phyloP scores from a whole-genome alignment of 1,140 invertebrate species.

The Arctopsyche grandis region DNA sequence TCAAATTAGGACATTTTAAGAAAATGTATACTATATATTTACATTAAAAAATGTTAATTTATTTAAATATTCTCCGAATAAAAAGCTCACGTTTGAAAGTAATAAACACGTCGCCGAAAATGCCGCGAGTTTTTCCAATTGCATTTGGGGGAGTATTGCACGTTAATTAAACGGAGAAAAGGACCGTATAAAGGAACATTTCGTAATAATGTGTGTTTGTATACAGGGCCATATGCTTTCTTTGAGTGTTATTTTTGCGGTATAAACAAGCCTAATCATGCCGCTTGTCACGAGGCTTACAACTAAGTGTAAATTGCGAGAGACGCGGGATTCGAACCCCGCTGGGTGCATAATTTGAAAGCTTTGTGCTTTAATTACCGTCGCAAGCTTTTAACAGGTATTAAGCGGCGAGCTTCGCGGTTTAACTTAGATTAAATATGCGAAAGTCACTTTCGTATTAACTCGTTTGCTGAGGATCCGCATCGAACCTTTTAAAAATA shows the following conservation, averaged over 20 bases:
- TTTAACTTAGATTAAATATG: constrained; percentile 45
- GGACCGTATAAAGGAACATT: too few species aligned
- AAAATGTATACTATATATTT: too few species aligned
- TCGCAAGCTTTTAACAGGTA: constrained; percentile 48
- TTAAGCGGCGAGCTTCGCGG: constrained; percentile 45
- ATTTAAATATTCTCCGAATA: too few species aligned
- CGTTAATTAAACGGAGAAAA: background rate
- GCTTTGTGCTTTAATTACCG: constrained; percentile 51
- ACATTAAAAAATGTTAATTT: too few species aligned
- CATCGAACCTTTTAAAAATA: too few species aligned
- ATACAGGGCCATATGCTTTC: background rate
- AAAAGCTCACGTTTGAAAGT: too few species aligned
- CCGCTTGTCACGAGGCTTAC: constrained; percentile 35
- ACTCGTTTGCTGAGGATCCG: background rate
- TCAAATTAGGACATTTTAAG: too few species aligned
- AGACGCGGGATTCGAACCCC: constrained; percentile 15
- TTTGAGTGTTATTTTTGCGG: background rate
- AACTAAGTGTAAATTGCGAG: constrained; percentile 34
- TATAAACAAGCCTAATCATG: constrained; percentile 47
- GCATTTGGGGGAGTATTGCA: background rate
- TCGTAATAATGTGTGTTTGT: too few species aligned
- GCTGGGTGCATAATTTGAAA: constrained; percentile 45
- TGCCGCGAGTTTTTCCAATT: background rate
- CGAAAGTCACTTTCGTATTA: background rate
- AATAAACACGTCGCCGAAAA: background rate